Evolutionary conservation across 2,888 invertebrate genomes (phyloP), one percentile per base, ranked within the genome.

Genomic region (Lottia gigantea): DNA sequence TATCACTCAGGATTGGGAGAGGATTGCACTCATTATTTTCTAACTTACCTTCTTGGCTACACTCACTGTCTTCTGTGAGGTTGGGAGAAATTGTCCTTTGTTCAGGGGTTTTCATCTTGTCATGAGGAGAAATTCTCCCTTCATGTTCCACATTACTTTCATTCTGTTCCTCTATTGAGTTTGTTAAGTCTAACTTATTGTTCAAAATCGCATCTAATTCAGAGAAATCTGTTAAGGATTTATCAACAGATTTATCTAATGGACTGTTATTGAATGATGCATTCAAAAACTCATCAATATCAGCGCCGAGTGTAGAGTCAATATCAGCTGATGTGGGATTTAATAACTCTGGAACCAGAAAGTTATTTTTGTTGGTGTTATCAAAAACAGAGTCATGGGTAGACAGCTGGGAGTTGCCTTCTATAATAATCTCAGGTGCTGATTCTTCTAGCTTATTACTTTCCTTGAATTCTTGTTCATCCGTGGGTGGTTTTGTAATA

Each of bases 261-360:
- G 55, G 55, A 55, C 55, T 55, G 40, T 40, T 40, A 55, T 55
- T 23, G 14, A 55, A 55, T 12, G 55, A 55, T n/a, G 55, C 55
- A 19, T 55, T 55, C 55, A 55, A 19, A 23, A 55, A 55, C 14
- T 55, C 55, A 55, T 55, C 55, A 4, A 55, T 55, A 55, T 55
- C 55, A 23, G 55, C 55, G 19, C 19, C 55, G 12, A 55, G 23
- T 12, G 55, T 12, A 12, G 55, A 55, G 19, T 55, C 23, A 23
- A 55, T 55, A 23, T 23, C 23, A 11, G 23, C 55, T 12, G 49
- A 8, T 19, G 16, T 49, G 49, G 55, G 19, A 19, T 19, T 19
- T 12, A 23, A 11, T 55, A 12, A 7, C 23, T 19, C 19, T 16
- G 55, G 19, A 3, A 55, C 19, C 1, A 55, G 19, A 23, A 12